phyloP scores from a whole-genome alignment of 2,888 invertebrate genomes.

The Sphinx pinastri region DNA sequence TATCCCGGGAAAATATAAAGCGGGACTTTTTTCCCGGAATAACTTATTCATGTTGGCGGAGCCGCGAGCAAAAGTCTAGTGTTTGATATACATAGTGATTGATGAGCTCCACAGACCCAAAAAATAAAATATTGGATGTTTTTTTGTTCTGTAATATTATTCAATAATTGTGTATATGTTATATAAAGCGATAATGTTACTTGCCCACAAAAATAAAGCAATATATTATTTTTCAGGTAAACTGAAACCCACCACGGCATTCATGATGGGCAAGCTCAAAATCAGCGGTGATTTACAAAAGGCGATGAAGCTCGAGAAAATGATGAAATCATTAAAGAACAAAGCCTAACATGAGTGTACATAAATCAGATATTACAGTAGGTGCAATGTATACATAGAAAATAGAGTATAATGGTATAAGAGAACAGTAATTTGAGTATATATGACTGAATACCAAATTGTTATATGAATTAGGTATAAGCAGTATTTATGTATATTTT shows the following conservation, averaged over 20 bases:
- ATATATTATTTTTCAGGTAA: slow-evolving; percentile 84
- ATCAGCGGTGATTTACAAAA: slow-evolving; percentile 96
- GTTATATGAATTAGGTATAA: background rate
- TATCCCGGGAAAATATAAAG: too few relatives aligned
- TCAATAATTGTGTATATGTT: too few relatives aligned
- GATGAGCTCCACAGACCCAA: too few relatives aligned
- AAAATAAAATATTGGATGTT: too few relatives aligned
- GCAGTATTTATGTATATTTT: background rate
- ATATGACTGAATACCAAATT: background rate
- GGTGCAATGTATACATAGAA: slow-evolving; percentile 17
- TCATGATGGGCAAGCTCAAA: slow-evolving; percentile 98
- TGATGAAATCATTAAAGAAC: slow-evolving; percentile 91
- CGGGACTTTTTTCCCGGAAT: too few relatives aligned
- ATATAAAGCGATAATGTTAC: too few relatives aligned
- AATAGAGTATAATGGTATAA: background rate
- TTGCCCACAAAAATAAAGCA: background rate
- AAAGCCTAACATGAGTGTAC: slow-evolving; percentile 62
- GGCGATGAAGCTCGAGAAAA: slow-evolving; percentile 96
- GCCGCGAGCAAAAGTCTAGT: too few relatives aligned
- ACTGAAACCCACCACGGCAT: slow-evolving; percentile 95
- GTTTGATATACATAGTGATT: too few relatives aligned
- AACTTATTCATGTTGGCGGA: too few relatives aligned
- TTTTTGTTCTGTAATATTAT: too few relatives aligned
- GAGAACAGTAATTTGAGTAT: background rate
- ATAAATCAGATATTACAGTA: slow-evolving; percentile 16